Base-by-base conservation (phyloP, 2,797 vertebrate genomes). In the Uromys caudimaculatus region DNA sequence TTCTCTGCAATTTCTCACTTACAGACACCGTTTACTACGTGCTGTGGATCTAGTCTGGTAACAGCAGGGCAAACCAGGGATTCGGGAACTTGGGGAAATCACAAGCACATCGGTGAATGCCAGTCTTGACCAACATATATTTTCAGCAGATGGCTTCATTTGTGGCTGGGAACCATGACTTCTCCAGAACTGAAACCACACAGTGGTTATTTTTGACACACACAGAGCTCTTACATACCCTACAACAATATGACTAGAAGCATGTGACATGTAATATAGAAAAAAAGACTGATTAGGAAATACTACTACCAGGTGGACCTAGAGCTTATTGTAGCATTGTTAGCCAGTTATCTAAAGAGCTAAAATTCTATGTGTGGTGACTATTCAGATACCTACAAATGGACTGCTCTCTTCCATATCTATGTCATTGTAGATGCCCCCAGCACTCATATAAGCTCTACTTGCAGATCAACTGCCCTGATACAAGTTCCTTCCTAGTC, bases 91-190 rank as follows among this genome's bases (percentile, higher is more conserved):
- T 14, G n/a, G 47, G 19, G 11, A 69, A 86, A 91, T 89, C 88
- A 62, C 21, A 50, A 87, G 52, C 76, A 24, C 91, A 77, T 41
- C 41, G 92, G 73, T 23, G 82, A 64, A 35, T 7, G 44, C 13
- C 54, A 77, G 0, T 64, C 89, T 97, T 47, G 90, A 47, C 95
- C 95, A 92, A 52, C 62, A 69, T 47, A 93, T 13, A 56, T 3
- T 89, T 91, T 44, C 54, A 60, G 58, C 67, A 95, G 85, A n/a
- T 56, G 24, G 71, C 29, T 95, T 95, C 91, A 93, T 86, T 85
- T 88, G 90, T 14, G 23, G 62, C 81, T 86, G 38, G 1, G 10
- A 90, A 82, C 56, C 14, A 38, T 60, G 69, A 62, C 23, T 96
- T 54, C n/a, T 50, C 56, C 1, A 52, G 54, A 97, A 89, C 35